A percentile compares a stretch with the other conserved stretches of the same genome.
Conservation (phyloP, 30 jellyfish, hydroid and myxozoan species). For the Cassiopea xamachana region DNA sequence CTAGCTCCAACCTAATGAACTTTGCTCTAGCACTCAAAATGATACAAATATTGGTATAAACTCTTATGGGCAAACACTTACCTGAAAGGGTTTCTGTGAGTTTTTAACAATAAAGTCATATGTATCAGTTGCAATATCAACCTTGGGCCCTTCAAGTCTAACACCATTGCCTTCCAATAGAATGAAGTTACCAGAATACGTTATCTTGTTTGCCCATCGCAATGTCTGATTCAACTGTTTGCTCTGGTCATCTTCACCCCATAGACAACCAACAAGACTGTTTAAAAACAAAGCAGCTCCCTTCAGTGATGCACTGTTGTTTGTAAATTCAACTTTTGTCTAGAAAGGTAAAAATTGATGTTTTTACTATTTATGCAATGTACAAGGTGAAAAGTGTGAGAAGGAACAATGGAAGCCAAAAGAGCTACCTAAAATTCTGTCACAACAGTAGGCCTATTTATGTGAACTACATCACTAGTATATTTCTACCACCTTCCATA, state of each 20-base stretch:
- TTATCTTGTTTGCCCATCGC: conserved; percentile 53
- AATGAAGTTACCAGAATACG: conserved; percentile 53
- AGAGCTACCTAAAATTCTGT: no score
- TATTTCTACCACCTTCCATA: no score
- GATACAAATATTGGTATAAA: no score
- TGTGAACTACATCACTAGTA: no score
- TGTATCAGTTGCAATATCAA: conserved; percentile 75
- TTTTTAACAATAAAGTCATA: conserved; percentile 24
- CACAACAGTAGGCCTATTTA: no score
- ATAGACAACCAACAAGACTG: conserved; percentile 64
- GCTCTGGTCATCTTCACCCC: conserved; percentile 49
- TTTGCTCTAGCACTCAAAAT: no score
- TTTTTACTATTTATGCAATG: no score
- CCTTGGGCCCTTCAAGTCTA: conserved; percentile 22
- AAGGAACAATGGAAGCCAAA: no score
- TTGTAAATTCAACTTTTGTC: conserved; percentile 51
- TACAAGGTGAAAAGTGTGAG: no score
- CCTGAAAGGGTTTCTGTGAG: conserved; percentile 25
- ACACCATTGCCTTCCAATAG: conserved; percentile 22
- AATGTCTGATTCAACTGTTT: conserved; percentile 13
- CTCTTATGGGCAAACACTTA: not conserved
- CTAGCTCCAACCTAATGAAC: no score
- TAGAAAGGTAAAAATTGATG: not conserved
- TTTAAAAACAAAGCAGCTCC: conserved; percentile 71
- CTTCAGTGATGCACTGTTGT: conserved; percentile 72